phyloP scores from a whole-genome alignment of 2,888 invertebrate species.

The Ectropis crepuscularia region DNA sequence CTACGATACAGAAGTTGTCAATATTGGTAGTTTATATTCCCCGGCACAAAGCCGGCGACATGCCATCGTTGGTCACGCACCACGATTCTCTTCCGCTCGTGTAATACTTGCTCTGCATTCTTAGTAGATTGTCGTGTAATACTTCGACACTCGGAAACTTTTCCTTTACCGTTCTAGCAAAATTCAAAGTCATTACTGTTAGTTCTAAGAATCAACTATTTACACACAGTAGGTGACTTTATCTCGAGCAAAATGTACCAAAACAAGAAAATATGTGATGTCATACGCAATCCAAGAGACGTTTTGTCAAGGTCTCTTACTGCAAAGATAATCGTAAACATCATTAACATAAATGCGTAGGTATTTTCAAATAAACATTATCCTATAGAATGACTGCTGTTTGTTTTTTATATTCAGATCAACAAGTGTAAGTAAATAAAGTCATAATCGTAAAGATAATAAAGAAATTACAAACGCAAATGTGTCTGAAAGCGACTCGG shows the following conservation, averaged over 20 bases:
- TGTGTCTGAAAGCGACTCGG: too few relatives aligned
- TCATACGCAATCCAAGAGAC: conserved; percentile 25
- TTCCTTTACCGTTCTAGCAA: conserved; percentile 26
- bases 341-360: conserved; percentile 17
- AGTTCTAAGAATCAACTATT: conserved; percentile 5
- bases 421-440: neutral
- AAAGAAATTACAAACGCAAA: too few relatives aligned
- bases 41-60: conserved; percentile 54
- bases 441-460: too few relatives aligned
- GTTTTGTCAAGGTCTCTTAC: conserved; percentile 24
- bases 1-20: conserved; percentile 38
- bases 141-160: conserved; percentile 5
- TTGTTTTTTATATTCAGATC: neutral
- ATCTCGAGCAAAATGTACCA: conserved; percentile 14
- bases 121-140: conserved; percentile 43
- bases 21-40: conserved; percentile 59
- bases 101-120: conserved; percentile 65
- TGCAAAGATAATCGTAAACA: conserved; percentile 23
- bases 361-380: conserved; percentile 15
- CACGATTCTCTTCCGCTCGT: conserved; percentile 59
- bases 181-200: neutral
- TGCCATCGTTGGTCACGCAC: conserved; percentile 65
- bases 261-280: conserved; percentile 27
- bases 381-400: neutral
- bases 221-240: conserved; percentile 8